phyloP scores from a whole-genome alignment of 2,113 vertebrate genomes.

The Arvicanthis niloticus region DNA sequence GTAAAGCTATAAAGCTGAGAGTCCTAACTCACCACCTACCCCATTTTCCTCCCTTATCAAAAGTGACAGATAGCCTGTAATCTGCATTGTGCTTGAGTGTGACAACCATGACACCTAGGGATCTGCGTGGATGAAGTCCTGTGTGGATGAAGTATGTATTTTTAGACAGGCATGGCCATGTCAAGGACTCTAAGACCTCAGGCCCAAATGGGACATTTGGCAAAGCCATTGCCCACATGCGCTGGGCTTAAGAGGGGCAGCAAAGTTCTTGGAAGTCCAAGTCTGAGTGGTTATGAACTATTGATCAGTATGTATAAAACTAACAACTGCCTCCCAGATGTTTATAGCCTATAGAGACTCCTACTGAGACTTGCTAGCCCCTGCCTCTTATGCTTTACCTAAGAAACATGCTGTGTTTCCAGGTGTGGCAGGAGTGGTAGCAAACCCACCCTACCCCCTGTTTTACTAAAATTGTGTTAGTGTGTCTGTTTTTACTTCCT shows the following conservation, averaged over 20 bases:
- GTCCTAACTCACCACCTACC: background rate
- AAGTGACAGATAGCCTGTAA: background rate
- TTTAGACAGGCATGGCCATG: background rate
- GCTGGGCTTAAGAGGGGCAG: background rate
- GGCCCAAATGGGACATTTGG: background rate
- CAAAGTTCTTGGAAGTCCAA: background rate
- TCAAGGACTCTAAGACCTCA: background rate
- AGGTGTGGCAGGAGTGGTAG: background rate
- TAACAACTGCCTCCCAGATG: background rate
- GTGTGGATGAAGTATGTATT: background rate
- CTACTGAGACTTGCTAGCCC: too few relatives aligned
- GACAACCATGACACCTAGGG: background rate
- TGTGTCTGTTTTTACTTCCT: background rate
- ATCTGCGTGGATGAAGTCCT: background rate
- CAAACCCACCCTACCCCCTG: background rate
- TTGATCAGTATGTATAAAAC: background rate
- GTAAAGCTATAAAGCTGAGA: background rate
- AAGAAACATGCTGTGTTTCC: background rate
- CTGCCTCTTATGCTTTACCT: background rate
- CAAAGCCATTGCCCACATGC: background rate
- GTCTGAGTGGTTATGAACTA: background rate
- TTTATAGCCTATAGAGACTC: background rate
- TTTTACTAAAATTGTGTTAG: background rate
- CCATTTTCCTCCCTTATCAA: too few relatives aligned
- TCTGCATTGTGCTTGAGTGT: fast-evolving